These are phyloP conservation scores for Hyperoodon ampullatus DNA, from an alignment of 2,113 vertebrate species.

Conservation along the genomic window DNA sequence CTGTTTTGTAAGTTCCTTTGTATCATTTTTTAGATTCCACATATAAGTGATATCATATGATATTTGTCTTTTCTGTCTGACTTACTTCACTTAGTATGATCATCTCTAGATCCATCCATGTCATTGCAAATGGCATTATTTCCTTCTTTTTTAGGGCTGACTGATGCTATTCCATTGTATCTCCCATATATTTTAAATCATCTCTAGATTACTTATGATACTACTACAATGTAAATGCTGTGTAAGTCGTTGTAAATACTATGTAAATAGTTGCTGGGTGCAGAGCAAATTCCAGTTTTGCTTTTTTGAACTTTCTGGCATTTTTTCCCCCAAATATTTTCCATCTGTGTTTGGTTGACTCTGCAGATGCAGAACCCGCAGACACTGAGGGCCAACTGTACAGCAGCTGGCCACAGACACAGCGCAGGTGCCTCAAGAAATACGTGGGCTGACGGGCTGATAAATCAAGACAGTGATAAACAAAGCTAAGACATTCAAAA, in stretches of 20 bases:
- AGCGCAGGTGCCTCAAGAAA: background rate
- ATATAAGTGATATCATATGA: background rate
- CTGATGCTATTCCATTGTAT: background rate
- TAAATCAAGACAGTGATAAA: background rate
- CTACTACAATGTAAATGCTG: background rate
- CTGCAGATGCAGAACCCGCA: background rate
- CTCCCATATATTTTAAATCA: background rate
- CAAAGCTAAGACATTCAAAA: background rate
- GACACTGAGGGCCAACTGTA: background rate
- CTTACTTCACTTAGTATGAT: background rate
- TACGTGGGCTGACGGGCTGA: background rate
- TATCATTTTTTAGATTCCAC: background rate
- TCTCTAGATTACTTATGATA: background rate
- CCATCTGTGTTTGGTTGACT: background rate
- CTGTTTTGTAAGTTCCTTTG: background rate
- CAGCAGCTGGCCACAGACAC: background rate
- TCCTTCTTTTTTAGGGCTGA: background rate
- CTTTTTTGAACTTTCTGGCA: background rate
- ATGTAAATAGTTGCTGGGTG: background rate
- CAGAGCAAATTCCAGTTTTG: background rate
- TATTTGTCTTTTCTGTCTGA: background rate
- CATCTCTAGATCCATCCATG: background rate
- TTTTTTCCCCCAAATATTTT: background rate
- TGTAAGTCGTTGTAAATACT: background rate
- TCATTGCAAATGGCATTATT: background rate